A percentile compares a stretch with the other conserved stretches of the same genome.
Conservation (phyloP, 2,888 invertebrate genomes). For the Rhamnusium bicolor region DNA sequence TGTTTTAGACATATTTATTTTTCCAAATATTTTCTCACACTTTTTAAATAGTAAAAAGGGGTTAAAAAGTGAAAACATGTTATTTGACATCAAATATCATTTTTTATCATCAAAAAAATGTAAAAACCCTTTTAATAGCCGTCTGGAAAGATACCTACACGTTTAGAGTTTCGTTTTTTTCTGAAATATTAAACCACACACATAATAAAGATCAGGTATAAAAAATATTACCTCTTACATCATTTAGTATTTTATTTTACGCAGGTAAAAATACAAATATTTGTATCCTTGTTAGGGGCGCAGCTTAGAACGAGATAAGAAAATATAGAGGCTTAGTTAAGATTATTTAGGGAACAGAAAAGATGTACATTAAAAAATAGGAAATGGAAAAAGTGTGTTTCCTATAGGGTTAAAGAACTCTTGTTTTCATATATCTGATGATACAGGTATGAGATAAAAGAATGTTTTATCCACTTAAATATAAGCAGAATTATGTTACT, state of each 20-base stretch:
- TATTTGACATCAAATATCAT: slow-evolving; percentile 37
- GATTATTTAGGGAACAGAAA: slow-evolving; percentile 27
- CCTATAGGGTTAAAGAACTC: slow-evolving; percentile 35
- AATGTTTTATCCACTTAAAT: background rate
- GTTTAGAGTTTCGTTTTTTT: slow-evolving; percentile 35
- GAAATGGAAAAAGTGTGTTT: slow-evolving; percentile 36
- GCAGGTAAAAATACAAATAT: slow-evolving; percentile 22
- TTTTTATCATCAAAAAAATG: slow-evolving; percentile 28
- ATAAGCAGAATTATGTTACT: no score
- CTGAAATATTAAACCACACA: slow-evolving; percentile 36
- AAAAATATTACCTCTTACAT: slow-evolving; percentile 33
- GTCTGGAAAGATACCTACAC: slow-evolving; percentile 23
- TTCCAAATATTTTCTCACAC: slow-evolving; percentile 27
- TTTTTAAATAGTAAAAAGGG: slow-evolving; percentile 17
- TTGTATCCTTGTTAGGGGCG: background rate
- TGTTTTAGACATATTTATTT: background rate
- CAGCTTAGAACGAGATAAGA: slow-evolving; percentile 5
- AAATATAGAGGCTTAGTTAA: background rate
- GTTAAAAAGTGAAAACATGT: slow-evolving; percentile 31
- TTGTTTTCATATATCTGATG: slow-evolving; percentile 16
- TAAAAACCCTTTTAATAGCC: slow-evolving; percentile 30
- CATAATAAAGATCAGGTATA: slow-evolving; percentile 36
- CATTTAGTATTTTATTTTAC: slow-evolving; percentile 31
- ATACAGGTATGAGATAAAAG: background rate
- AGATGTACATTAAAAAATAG: slow-evolving; percentile 16